Evolutionary conservation across 2,888 invertebrate species (phyloP).

Genomic region (Drosophila nr. perissopoda): DNA sequence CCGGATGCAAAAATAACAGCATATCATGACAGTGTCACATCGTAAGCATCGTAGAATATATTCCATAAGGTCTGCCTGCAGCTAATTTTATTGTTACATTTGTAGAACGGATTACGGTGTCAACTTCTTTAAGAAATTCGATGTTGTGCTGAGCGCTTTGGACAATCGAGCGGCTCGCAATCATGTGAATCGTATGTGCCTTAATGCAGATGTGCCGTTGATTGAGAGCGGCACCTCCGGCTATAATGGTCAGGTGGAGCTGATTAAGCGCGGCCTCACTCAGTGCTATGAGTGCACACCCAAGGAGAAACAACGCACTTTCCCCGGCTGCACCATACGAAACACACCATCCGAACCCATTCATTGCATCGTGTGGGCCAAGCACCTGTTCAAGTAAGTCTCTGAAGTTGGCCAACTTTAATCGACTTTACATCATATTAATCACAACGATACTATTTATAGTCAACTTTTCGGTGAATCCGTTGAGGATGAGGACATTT

Average conservation of each 20-base stretch:
- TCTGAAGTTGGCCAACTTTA: no score
- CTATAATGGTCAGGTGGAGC: constrained; percentile 97
- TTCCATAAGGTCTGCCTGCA: neutral
- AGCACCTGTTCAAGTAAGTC: constrained; percentile 97
- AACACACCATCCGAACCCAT: constrained; percentile 99
- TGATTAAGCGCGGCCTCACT: constrained; percentile 93
- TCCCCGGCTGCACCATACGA: constrained; percentile 98
- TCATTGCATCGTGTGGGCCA: constrained; percentile 99
- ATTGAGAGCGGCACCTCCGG: constrained; percentile 99
- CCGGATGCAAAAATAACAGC: constrained; percentile 95
- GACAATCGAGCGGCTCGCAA: constrained; percentile 98
- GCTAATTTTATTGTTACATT: constrained; percentile 49
- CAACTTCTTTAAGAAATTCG: constrained; percentile 95
- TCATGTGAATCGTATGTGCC: constrained; percentile 99
- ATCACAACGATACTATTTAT: constrained; percentile 52
- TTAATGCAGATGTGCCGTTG: constrained; percentile 96
- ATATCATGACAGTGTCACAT: constrained; percentile 96
- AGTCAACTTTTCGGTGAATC: constrained; percentile 98
- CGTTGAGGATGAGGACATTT: constrained; percentile 98
- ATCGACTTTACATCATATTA: neutral
- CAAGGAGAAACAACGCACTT: constrained; percentile 95
- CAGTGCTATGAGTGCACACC: constrained; percentile 99
- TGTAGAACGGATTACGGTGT: constrained; percentile 94
- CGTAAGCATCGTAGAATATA: constrained; percentile 86
- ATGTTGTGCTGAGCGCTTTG: constrained; percentile 97